Conservation (phyloP, 2,888 invertebrate genomes). For the Sisyra nigra region DNA sequence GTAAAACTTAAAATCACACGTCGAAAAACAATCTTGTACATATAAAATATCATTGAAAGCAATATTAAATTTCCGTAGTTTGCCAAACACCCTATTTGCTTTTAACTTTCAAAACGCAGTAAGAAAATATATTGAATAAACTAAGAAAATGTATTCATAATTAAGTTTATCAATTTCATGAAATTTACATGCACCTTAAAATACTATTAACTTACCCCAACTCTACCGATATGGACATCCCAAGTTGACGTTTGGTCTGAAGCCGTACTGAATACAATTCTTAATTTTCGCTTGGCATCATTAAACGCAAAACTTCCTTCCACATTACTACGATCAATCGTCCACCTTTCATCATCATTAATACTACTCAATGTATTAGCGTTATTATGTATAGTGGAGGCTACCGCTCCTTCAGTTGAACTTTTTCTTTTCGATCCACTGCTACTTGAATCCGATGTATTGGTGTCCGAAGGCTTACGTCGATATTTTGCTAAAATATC, state of each 20-base stretch:
- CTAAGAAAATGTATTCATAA: too few species aligned
- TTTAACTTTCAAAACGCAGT: too few species aligned
- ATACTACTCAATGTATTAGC: background rate
- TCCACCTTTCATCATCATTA: conserved; percentile 29
- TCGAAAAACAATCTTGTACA: too few species aligned
- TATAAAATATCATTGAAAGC: too few species aligned
- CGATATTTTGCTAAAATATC: conserved; percentile 93
- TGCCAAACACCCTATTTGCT: too few species aligned
- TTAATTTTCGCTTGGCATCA: conserved; percentile 73
- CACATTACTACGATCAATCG: conserved; percentile 34
- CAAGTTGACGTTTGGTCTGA: conserved; percentile 21
- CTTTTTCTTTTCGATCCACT: conserved; percentile 18
- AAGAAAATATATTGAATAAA: too few species aligned
- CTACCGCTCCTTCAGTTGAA: background rate
- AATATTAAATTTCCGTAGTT: too few species aligned
- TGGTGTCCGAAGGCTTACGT: conserved; percentile 40
- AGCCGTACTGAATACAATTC: conserved; percentile 78
- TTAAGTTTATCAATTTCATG: too few species aligned
- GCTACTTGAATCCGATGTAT: conserved; percentile 23
- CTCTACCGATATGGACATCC: conserved; percentile 4
- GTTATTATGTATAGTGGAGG: conserved; percentile 11
- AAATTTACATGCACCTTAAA: too few species aligned
- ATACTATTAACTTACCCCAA: background rate
- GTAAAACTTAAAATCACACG: too few species aligned
- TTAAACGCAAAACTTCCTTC: conserved; percentile 42